Evolutionary conservation across 2,113 vertebrate species (phyloP).

Genomic region (Petaurus breviceps): DNA sequence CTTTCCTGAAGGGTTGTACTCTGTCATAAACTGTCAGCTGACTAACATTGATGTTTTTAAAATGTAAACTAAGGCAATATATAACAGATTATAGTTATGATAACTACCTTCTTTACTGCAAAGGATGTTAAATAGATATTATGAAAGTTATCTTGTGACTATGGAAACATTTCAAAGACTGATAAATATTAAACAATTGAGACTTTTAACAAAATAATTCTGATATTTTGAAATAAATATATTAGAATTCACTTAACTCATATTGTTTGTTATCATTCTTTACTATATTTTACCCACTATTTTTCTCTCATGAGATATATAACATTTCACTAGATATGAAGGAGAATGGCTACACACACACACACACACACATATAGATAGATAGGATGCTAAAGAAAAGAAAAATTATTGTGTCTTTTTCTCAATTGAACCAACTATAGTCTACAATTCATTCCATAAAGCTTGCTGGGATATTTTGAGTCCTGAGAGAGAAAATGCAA

Average conservation of each 20-base stretch:
- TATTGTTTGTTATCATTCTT: neutral
- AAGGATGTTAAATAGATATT: neutral
- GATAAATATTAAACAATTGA: neutral
- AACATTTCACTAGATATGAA: slow-evolving; percentile 41
- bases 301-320: slow-evolving; percentile 35
- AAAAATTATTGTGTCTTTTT: neutral
- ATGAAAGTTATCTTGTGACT: neutral
- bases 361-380: no score
- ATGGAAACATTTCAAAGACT: neutral
- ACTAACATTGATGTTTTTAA: slow-evolving; percentile 36
- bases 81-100: slow-evolving; percentile 1
- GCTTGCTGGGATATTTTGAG: slow-evolving; percentile 14
- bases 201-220: neutral
- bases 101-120: slow-evolving; percentile 25
- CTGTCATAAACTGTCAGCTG: slow-evolving; percentile 25
- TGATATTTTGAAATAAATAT: slow-evolving; percentile 38
- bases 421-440: slow-evolving; percentile 43
- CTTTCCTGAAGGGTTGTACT: slow-evolving; percentile 13
- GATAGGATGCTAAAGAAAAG: slow-evolving; percentile 33
- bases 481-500: slow-evolving; percentile 4
- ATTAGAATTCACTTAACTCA: neutral
- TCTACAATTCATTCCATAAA: slow-evolving; percentile 50
- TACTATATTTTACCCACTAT: neutral
- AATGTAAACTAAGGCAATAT: neutral
- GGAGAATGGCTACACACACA: neutral